phyloP scores from a whole-genome alignment of 2,797 vertebrate genomes.

The Chanos chanos region DNA sequence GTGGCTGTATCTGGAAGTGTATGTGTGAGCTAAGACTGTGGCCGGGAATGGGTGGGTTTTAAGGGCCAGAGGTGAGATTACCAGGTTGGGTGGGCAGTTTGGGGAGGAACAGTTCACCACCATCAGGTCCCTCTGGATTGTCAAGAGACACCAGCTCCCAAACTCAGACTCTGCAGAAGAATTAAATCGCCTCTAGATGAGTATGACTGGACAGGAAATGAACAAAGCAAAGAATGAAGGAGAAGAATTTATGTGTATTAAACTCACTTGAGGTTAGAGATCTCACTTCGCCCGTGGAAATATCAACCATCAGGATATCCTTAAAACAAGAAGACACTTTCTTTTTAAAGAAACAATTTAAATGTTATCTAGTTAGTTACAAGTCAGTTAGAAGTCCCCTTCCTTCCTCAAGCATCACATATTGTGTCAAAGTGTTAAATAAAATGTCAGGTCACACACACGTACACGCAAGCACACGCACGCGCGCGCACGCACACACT shows the following conservation, averaged over 20 bases:
- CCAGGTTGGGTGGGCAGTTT: constrained; percentile 83
- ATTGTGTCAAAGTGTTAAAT: too few relatives aligned
- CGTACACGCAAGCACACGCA: too few relatives aligned
- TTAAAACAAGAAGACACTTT: constrained; percentile 45
- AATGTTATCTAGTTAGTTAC: too few relatives aligned
- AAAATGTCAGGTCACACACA: too few relatives aligned
- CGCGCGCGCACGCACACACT: too few relatives aligned
- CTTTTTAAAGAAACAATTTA: too few relatives aligned
- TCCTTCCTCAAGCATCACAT: too few relatives aligned
- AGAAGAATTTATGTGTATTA: background rate
- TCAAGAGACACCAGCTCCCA: constrained; percentile 87
- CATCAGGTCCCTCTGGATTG: constrained; percentile 83
- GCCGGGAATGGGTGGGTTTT: too few relatives aligned
- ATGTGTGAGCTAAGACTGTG: too few relatives aligned
- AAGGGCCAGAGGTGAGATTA: too few relatives aligned
- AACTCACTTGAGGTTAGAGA: constrained; percentile 69
- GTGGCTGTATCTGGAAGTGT: too few relatives aligned
- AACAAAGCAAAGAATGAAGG: background rate
- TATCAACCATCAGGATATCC: constrained; percentile 77
- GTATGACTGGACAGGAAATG: background rate
- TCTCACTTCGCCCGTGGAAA: constrained; percentile 57
- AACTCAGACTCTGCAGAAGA: constrained; percentile 59
- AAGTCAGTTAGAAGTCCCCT: too few relatives aligned
- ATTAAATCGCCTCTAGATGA: background rate
- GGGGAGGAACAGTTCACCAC: constrained; percentile 89